A percentile compares a stretch with the other conserved stretches of the same genome.
phyloP scores from a whole-genome alignment of 1,140 invertebrate species.

The Andricus grossulariae region DNA sequence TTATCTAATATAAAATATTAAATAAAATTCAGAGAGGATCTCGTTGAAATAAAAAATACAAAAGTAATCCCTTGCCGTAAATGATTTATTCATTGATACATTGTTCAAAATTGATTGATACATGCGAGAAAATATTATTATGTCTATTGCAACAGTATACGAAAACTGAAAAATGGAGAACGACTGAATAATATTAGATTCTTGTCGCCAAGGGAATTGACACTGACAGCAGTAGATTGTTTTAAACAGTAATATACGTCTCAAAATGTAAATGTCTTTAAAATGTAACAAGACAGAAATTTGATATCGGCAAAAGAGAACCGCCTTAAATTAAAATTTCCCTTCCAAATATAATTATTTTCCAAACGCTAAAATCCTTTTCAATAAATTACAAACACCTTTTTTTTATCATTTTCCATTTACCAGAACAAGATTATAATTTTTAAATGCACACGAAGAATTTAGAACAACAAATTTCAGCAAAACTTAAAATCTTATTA shows the following conservation, averaged over 20 bases:
- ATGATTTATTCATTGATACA: conserved; percentile 26
- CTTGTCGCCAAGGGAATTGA: neutral
- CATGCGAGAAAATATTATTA: conserved; percentile 3
- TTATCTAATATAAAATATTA: no score
- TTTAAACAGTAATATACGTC: neutral
- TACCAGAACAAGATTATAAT: neutral
- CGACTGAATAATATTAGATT: neutral
- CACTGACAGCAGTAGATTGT: neutral
- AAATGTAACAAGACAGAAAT: neutral
- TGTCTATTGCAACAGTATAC: conserved; percentile 22
- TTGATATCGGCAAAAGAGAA: neutral
- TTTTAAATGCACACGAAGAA: neutral
- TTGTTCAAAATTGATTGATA: conserved; percentile 10
- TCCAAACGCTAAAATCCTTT: neutral
- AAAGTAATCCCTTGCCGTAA: conserved; percentile 23
- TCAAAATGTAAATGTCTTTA: neutral
- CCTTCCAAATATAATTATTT: neutral
- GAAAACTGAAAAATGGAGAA: neutral
- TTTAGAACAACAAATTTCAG: neutral
- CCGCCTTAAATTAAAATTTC: neutral
- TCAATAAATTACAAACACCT: conserved; percentile 5
- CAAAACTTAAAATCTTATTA: neutral
- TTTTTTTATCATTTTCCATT: neutral
- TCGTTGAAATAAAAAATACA: neutral
- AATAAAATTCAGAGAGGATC: no score